phyloP scores from a whole-genome alignment of 2,888 invertebrate species.

The Scaptomyza cyrtandrae region DNA sequence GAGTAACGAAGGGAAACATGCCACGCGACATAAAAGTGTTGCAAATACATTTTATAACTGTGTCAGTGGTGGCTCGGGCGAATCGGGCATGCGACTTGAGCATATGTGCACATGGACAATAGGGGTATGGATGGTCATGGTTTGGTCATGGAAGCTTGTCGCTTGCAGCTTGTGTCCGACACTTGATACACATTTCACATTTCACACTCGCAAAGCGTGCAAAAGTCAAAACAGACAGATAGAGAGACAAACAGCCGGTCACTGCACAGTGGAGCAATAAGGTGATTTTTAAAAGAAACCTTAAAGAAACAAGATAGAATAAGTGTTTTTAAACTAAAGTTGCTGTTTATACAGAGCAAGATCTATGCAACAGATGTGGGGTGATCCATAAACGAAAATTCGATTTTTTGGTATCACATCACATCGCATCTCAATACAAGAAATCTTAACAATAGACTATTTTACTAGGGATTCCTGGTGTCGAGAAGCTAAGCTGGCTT shows the following conservation, averaged over 20 bases:
- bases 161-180: slow-evolving; percentile 28
- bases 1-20: neutral
- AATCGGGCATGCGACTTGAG: slow-evolving; percentile 16
- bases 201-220: slow-evolving; percentile 42
- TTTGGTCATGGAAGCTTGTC: slow-evolving; percentile 22
- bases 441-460: too few relatives aligned
- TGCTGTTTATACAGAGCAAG: too few relatives aligned
- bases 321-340: too few relatives aligned
- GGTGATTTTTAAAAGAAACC: neutral
- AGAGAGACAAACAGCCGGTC: slow-evolving; percentile 14
- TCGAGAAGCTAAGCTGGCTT: too few relatives aligned
- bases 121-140: slow-evolving; percentile 31
- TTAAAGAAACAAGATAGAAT: too few relatives aligned
- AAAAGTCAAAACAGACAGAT: slow-evolving; percentile 29
- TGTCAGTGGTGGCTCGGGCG: slow-evolving; percentile 59
- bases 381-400: too few relatives aligned
- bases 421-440: too few relatives aligned
- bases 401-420: too few relatives aligned
- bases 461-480: too few relatives aligned
- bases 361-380: too few relatives aligned
- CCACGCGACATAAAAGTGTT: slow-evolving; percentile 36
- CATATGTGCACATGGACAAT: slow-evolving; percentile 16
- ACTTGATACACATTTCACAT: slow-evolving; percentile 52
- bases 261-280: slow-evolving; percentile 48
- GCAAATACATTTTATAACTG: slow-evolving; percentile 57